A percentile compares a stretch with the other conserved stretches of the same genome.
phyloP scores from a whole-genome alignment of 2,797 vertebrate species.

The Pseudochaenichthys georgianus region DNA sequence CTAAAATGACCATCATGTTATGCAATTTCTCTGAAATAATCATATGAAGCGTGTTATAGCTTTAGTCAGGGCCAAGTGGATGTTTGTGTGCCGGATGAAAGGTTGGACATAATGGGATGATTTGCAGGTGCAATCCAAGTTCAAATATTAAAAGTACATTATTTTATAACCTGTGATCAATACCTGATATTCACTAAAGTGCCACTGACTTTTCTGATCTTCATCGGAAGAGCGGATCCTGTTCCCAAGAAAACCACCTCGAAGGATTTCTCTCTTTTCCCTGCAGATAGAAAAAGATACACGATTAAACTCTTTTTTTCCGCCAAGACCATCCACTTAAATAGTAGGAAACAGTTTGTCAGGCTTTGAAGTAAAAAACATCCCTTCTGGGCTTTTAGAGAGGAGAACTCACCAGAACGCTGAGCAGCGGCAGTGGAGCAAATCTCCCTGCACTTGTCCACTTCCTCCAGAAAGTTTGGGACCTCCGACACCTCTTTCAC shows the following conservation, averaged over 20 bases:
- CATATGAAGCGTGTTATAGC: too few relatives aligned
- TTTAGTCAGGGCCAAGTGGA: too few relatives aligned
- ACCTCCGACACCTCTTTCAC: conserved; percentile 89
- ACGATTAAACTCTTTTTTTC: neutral
- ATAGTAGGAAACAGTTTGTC: neutral
- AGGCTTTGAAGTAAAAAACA: too few relatives aligned
- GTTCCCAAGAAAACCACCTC: conserved; percentile 96
- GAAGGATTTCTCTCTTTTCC: conserved; percentile 78
- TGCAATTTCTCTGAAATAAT: too few relatives aligned
- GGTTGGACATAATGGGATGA: too few relatives aligned
- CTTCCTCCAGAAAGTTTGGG: conserved; percentile 87
- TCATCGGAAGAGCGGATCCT: conserved; percentile 95
- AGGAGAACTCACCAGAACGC: conserved; percentile 70
- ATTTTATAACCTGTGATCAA: neutral
- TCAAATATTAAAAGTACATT: too few relatives aligned
- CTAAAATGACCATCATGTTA: too few relatives aligned
- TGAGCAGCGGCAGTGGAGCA: conserved; percentile 38
- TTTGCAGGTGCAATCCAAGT: too few relatives aligned
- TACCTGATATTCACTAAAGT: conserved; percentile 94
- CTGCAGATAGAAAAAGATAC: conserved; percentile 58
- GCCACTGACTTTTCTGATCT: conserved; percentile 94
- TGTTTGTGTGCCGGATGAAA: too few relatives aligned
- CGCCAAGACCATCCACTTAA: neutral
- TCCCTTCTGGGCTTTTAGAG: neutral
- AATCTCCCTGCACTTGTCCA: conserved; percentile 85